These are phyloP conservation scores for Deroplatys truncata DNA, from an alignment of 2,888 invertebrate genomes.

Conservation along the genomic window DNA sequence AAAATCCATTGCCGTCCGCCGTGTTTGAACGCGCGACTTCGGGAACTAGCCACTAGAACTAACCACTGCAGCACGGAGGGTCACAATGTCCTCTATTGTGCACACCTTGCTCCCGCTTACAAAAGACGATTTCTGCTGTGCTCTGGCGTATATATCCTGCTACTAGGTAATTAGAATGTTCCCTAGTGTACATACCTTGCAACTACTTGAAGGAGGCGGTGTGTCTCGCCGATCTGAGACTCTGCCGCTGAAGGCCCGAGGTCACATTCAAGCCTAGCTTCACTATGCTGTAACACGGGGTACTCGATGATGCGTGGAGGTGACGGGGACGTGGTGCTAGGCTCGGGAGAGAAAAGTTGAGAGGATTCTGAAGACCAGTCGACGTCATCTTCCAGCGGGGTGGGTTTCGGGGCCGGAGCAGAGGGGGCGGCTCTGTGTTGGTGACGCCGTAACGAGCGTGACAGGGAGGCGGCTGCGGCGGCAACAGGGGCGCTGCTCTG, in stretches of 20 bases:
- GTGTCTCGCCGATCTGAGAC: neutral
- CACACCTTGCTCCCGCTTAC: too few species aligned
- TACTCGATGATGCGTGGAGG: neutral
- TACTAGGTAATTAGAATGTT: too few species aligned
- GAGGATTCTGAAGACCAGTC: slow-evolving; percentile 5
- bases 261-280: slow-evolving; percentile 20
- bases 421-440: slow-evolving; percentile 12
- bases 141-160: too few species aligned
- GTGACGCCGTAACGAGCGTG: slow-evolving; percentile 16
- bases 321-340: neutral
- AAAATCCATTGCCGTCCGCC: too few species aligned
- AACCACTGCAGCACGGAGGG: too few species aligned
- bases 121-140: too few species aligned
- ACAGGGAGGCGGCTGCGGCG: slow-evolving; percentile 18
- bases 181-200: neutral
- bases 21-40: too few species aligned
- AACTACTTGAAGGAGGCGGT: neutral
- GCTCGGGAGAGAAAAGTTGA: neutral
- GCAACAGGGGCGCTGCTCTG: slow-evolving; percentile 19
- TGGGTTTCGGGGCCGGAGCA: neutral
- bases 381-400: slow-evolving; percentile 4
- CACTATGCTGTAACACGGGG: slow-evolving; percentile 18
- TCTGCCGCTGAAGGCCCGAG: neutral
- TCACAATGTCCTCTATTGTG: too few species aligned
- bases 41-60: too few species aligned